Conservation (phyloP, 2,113 vertebrate species). For the Nothobranchius furzeri region DNA sequence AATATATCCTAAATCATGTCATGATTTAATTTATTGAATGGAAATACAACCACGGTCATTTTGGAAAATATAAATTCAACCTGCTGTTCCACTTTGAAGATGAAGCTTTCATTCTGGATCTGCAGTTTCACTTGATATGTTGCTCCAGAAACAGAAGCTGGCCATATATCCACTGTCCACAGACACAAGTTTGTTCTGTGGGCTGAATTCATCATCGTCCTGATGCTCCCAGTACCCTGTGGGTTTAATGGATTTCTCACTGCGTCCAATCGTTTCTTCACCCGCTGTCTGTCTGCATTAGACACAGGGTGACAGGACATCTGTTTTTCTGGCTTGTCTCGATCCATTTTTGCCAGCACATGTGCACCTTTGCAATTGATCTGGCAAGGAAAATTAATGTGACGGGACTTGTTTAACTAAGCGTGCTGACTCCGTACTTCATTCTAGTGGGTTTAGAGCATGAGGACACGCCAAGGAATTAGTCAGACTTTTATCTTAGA, state of each 20-base stretch:
- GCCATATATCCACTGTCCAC: slow-evolving; percentile 37
- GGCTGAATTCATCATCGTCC: slow-evolving; percentile 45
- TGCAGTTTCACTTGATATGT: slow-evolving; percentile 38
- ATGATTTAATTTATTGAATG: slow-evolving; percentile 11
- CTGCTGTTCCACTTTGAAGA: slow-evolving; percentile 30
- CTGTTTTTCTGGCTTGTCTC: slow-evolving; percentile 48
- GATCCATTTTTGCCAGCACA: slow-evolving; percentile 25
- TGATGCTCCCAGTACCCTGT: slow-evolving; percentile 23
- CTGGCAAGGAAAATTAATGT: slow-evolving; percentile 53
- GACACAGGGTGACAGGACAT: slow-evolving; percentile 63
- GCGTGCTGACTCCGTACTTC: slow-evolving; percentile 30
- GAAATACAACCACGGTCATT: background rate
- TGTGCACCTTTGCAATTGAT: slow-evolving; percentile 53
- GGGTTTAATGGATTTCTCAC: slow-evolving; percentile 44
- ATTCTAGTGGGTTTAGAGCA: slow-evolving; percentile 12
- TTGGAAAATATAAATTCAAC: slow-evolving; percentile 28
- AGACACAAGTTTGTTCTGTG: slow-evolving; percentile 14
- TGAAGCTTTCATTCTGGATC: slow-evolving; percentile 11
- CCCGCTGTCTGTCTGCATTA: slow-evolving; percentile 62
- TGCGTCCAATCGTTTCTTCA: slow-evolving; percentile 72
- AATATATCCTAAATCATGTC: slow-evolving; percentile 7
- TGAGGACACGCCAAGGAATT: slow-evolving; percentile 55
- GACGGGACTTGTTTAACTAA: slow-evolving; percentile 65
- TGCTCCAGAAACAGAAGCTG: slow-evolving; percentile 53
- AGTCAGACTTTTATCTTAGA: slow-evolving; percentile 46